phyloP scores from a whole-genome alignment of 2,113 vertebrate genomes.

The Poeciliopsis prolifica region DNA sequence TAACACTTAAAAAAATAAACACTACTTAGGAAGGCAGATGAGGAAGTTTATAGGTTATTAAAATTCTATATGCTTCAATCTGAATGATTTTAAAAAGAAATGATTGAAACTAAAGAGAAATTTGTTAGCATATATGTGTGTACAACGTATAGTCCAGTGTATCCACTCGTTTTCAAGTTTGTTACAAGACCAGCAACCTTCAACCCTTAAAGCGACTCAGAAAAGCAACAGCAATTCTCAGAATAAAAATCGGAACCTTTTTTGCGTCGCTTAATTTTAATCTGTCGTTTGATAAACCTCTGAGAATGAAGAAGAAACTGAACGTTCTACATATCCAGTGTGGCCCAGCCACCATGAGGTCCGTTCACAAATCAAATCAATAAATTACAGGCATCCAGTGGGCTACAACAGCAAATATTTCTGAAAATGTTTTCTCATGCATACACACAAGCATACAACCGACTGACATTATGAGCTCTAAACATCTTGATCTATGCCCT shows the following conservation, averaged over 20 bases:
- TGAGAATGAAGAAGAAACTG: constrained; percentile 63
- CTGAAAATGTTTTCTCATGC: constrained; percentile 60
- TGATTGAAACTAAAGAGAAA: constrained; percentile 61
- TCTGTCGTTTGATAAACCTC: constrained; percentile 71
- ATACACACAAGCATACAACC: constrained; percentile 69
- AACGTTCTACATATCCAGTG: constrained; percentile 63
- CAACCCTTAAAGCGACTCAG: constrained; percentile 67
- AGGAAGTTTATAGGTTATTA: constrained; percentile 69
- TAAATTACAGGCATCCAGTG: constrained; percentile 79
- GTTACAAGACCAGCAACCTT: constrained; percentile 70
- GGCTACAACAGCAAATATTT: constrained; percentile 64
- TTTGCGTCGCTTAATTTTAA: constrained; percentile 47
- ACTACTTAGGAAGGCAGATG: constrained; percentile 66
- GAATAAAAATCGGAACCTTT: constrained; percentile 46
- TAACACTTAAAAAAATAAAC: constrained; percentile 42
- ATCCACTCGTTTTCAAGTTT: constrained; percentile 78
- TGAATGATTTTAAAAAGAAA: constrained; percentile 58
- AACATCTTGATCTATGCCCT: constrained; percentile 62
- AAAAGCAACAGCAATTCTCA: constrained; percentile 55
- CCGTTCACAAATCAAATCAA: constrained; percentile 72
- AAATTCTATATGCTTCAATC: constrained; percentile 67
- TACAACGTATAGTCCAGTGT: constrained; percentile 76
- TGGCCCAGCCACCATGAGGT: constrained; percentile 82
- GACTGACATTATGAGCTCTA: constrained; percentile 65
- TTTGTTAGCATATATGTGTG: constrained; percentile 69